These are phyloP conservation scores for Hirtodrosophila histrioides DNA, from an alignment of 2,888 invertebrate species.

Conservation along the genomic window DNA sequence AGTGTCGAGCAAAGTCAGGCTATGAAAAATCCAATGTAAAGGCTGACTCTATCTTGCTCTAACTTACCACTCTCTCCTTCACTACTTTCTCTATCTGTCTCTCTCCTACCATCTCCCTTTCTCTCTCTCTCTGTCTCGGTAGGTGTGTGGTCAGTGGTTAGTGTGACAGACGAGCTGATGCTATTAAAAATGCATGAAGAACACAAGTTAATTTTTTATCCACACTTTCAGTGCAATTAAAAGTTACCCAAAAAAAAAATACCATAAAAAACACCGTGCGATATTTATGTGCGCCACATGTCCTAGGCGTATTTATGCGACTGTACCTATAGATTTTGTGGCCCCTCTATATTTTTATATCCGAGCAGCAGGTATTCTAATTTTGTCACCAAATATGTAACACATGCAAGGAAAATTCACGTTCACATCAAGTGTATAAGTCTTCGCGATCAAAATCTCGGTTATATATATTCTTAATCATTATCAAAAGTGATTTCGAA, in stretches of 20 bases:
- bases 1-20: slow-evolving; percentile 49
- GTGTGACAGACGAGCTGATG: slow-evolving; percentile 36
- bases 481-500: no score
- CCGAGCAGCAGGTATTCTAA: neutral
- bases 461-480: no score
- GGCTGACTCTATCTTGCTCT: neutral
- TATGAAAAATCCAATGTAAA: slow-evolving; percentile 13
- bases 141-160: slow-evolving; percentile 52
- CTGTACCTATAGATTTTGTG: slow-evolving; percentile 47
- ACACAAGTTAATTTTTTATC: slow-evolving; percentile 75
- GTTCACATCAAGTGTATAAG: no score
- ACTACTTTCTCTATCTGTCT: neutral
- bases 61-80: neutral
- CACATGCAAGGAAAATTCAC: neutral
- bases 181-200: slow-evolving; percentile 77
- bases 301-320: slow-evolving; percentile 62
- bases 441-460: no score
- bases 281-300: slow-evolving; percentile 74
- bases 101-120: neutral
- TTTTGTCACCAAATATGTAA: neutral
- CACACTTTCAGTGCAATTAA: slow-evolving; percentile 73
- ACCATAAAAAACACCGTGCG: slow-evolving; percentile 45
- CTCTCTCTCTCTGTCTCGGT: neutral
- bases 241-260: slow-evolving; percentile 51
- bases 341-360: neutral